These are phyloP conservation scores for Cotesia congregata DNA, from an alignment of 2,888 invertebrate species.

Conservation along the genomic window DNA sequence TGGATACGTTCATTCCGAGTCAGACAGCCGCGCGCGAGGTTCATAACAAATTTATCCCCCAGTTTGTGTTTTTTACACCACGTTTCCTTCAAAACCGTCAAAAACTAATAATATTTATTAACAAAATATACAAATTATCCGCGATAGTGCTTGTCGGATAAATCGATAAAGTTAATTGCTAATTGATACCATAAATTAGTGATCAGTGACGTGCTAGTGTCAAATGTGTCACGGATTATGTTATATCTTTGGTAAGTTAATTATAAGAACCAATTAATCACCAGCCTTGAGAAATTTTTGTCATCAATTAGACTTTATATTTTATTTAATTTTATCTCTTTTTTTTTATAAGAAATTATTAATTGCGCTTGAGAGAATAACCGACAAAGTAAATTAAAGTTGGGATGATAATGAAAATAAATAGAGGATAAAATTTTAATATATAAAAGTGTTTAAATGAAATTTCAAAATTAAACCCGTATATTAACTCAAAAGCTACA, in stretches of 20 bases:
- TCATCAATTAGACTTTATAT: no score
- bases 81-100: not conserved
- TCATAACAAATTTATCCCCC: not conserved
- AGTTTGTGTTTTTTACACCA: slow-evolving; percentile 22
- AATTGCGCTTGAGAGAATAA: no score
- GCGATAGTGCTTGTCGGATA: no score
- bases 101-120: no score
- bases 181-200: not conserved
- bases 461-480: slow-evolving; percentile 69
- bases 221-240: slow-evolving; percentile 13
- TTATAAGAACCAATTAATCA: slow-evolving; percentile 10
- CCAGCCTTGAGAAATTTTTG: not conserved
- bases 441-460: slow-evolving; percentile 57
- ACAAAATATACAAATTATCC: no score
- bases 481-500: slow-evolving; percentile 59
- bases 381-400: not conserved
- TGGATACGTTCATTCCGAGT: slow-evolving; percentile 32
- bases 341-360: no score
- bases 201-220: slow-evolving; percentile 45
- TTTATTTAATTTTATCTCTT: no score
- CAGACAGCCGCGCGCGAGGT: slow-evolving; percentile 37
- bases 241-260: slow-evolving; percentile 7
- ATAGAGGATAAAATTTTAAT: slow-evolving; percentile 18
- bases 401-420: slow-evolving; percentile 3
- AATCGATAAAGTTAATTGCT: no score